Conservation (phyloP, 2,797 vertebrate species). For the Xenopus petersii region DNA sequence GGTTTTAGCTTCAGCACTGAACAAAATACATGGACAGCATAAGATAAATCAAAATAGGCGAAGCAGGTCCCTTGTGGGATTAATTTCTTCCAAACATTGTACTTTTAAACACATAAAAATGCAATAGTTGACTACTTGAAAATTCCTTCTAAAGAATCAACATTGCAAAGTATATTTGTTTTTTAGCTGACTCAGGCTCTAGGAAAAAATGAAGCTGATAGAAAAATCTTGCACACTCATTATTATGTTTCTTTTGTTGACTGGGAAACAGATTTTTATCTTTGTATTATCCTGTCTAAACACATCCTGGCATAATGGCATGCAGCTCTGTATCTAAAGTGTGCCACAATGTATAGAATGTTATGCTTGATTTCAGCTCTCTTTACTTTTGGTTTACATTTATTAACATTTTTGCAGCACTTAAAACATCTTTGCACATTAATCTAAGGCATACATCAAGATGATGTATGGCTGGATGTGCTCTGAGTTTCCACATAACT, state of each 20-base stretch:
- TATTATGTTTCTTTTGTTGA: conserved; percentile 9
- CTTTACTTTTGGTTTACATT: too few species aligned
- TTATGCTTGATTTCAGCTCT: too few species aligned
- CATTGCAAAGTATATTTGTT: conserved; percentile 42
- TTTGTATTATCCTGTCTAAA: not conserved
- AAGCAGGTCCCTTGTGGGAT: conserved; percentile 8
- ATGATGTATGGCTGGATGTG: too few species aligned
- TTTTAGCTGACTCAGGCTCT: conserved; percentile 34
- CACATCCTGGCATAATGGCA: too few species aligned
- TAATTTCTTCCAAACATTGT: conserved; percentile 31
- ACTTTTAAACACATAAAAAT: conserved; percentile 41
- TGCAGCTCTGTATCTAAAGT: too few species aligned
- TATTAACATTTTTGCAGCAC: too few species aligned
- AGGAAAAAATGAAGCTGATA: conserved; percentile 28
- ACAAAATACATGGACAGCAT: conserved; percentile 19
- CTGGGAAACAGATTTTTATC: too few species aligned
- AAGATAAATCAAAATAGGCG: conserved; percentile 31
- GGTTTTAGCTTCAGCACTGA: conserved; percentile 18
- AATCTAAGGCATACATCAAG: too few species aligned
- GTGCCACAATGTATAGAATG: too few species aligned
- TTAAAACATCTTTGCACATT: too few species aligned
- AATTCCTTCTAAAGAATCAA: conserved; percentile 44
- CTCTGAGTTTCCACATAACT: too few species aligned
- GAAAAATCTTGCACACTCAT: conserved; percentile 32
- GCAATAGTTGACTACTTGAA: conserved; percentile 40